Evolutionary conservation across 2,888 invertebrate genomes (phyloP), one percentile per base, ranked within the genome.

Genomic region (Neoitamus cyanurus): DNA sequence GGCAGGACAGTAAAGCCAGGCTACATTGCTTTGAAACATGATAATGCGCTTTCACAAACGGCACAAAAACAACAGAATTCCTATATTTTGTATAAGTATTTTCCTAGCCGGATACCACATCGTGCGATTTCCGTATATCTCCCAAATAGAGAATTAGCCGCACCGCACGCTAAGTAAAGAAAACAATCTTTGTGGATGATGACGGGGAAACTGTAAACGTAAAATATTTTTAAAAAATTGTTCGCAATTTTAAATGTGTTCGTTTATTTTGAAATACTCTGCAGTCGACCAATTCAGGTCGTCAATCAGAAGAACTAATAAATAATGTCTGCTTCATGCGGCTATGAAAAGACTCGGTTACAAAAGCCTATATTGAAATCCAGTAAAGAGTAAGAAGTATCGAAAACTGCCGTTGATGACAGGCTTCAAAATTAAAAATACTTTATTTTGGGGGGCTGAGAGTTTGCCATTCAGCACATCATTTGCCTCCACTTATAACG

Each of bases 401-500:
- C 2, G 58, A 58, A 58, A 58, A 58, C 20, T 20, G 58, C 20
- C 2, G 25, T 58, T 58, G 58, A 58, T 58, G 58, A 58, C 58
- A 58, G 58, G 58, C 58, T 58, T 58, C 58, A 58, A 58, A 58
- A 58, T 58, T 58, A 58, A 58, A 58, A 58, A 58, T 58, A 58
- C 58, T 58, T 58, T 58, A 58, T 58, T 58, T 58, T 58, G 15
- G 25, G 58, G 25, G 25, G 58, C 58, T 58, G 58, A 58, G 25
- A 58, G 58, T 70, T 30, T 30, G 3, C 70, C 70, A 70, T 31
- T 77, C 77, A 77, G 42, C 77, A 77, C 78, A 58, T 28, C 37
- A 31, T 58, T 78, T 30, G 20, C 48, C 48, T 78, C 48, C 78
- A 78, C 58, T 78, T 78, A 31, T 31, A 25, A 78, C 46, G 78